Base-by-base conservation (phyloP, 2,797 vertebrate species). In the Lagodon rhomboides region DNA sequence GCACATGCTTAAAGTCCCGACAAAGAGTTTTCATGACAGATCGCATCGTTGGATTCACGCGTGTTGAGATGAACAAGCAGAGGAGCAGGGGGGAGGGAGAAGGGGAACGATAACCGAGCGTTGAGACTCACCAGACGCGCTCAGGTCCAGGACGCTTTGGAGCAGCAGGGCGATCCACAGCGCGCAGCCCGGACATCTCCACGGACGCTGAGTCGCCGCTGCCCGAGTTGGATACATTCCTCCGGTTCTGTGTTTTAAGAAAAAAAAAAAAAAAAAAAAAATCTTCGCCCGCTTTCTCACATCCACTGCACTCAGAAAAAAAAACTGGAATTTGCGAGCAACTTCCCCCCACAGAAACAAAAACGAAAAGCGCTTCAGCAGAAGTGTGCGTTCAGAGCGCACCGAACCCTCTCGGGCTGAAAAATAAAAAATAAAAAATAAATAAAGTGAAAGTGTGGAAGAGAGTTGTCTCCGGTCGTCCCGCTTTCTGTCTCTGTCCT, bases 211-310 rank as follows among this genome's bases (percentile, higher is more conserved):
- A 83, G 84, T 88, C 84, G 59, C 85, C 76, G 93, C 88, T 87
- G 80, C 80, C 92, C 92, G 82, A 78, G 44, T 91, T 82, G 89
- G 87, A 93, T 93, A 93, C 95, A 96, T 96, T 94, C 94, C 95
- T 94, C 89, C 90, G 87, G 89, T 79, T 89, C 73, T 87, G 83
- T 64, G 78, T 78, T 69, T 12, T 3, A 13, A 12, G 12, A 43
- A 43, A 43, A 43, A 43, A 43, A 43, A 43, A 43, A 25, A 30
- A 30, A 30, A 30, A 30, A 30, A 30, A 30, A 27, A 27, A 27
- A 82, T 65, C 84, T 72, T 20, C 54, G 65, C 34, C 73, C 77
- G 78, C 63, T 90, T 75, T 85, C 30, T 91, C 91, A 95, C 95
- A 95, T 95, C 95, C 95, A 95, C 92, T 82, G 53, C 58, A 60